phyloP scores from a whole-genome alignment of 2,888 invertebrate genomes.

The Drosophila lacicola region DNA sequence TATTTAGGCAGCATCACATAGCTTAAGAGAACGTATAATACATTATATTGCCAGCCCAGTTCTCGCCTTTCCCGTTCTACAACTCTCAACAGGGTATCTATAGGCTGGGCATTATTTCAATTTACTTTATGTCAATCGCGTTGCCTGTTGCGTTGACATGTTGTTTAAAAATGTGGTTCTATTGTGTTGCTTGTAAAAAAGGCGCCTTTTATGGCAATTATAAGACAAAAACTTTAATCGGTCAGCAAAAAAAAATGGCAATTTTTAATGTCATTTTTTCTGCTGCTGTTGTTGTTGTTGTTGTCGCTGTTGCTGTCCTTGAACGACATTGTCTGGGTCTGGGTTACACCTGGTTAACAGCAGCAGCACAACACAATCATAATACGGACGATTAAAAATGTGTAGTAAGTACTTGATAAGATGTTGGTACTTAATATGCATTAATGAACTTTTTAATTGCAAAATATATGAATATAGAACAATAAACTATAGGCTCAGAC shows the following conservation, averaged over 20 bases:
- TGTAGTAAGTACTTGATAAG: background rate
- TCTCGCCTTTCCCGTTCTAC: too few species aligned
- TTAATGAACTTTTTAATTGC: too few species aligned
- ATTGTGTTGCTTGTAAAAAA: constrained; percentile 20
- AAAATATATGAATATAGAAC: too few species aligned
- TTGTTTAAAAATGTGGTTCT: constrained; percentile 22
- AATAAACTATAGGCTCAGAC: too few species aligned
- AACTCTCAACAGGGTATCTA: constrained; percentile 3
- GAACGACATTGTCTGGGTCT: constrained; percentile 42
- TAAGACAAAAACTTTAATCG: constrained; percentile 16
- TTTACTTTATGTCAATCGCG: background rate
- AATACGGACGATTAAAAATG: background rate
- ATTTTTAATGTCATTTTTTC: constrained; percentile 1
- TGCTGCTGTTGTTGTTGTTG: constrained; percentile 1
- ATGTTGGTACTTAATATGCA: background rate
- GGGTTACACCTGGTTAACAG: constrained; percentile 7
- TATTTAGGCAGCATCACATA: too few species aligned
- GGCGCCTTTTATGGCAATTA: constrained; percentile 37
- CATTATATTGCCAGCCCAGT: too few species aligned
- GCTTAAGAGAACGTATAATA: too few species aligned
- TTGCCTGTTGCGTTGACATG: background rate
- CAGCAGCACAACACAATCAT: background rate
- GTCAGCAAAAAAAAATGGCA: constrained; percentile 19
- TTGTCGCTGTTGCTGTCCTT: constrained; percentile 24
- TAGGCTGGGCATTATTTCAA: background rate